Conservation (phyloP, 1,140 invertebrate genomes). For the Aporrectodea caliginosa region DNA sequence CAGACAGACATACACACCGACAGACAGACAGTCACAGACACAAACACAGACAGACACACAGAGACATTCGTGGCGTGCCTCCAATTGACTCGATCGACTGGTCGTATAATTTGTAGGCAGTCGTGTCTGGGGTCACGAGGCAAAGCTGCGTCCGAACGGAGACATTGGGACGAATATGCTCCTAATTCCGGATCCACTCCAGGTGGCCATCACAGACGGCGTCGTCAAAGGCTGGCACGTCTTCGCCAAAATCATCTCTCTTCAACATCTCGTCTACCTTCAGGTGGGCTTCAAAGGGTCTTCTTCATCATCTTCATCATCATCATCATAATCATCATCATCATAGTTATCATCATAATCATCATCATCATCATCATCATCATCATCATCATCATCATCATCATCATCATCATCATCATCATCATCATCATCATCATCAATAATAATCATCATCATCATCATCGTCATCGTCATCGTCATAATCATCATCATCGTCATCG, state of each 20-base stretch:
- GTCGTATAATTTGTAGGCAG: constrained; percentile 19
- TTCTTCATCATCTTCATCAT: too few species aligned
- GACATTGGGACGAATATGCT: constrained; percentile 19
- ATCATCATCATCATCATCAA: neutral
- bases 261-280: constrained; percentile 23
- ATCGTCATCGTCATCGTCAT: too few species aligned
- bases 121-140: constrained; percentile 29
- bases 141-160: constrained; percentile 21
- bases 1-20: too few species aligned
- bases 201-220: constrained; percentile 15
- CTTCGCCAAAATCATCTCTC: constrained; percentile 32
- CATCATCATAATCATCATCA: too few species aligned
- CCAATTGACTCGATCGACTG: too few species aligned
- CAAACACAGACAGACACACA: too few species aligned
- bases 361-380: neutral
- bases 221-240: constrained; percentile 24
- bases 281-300: too few species aligned
- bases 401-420: neutral
- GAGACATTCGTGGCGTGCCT: too few species aligned
- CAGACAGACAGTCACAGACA: too few species aligned
- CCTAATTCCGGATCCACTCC: constrained; percentile 28
- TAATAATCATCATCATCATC: too few species aligned
- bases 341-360: too few species aligned
- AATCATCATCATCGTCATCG: neutral
- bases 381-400: neutral